Conservation (phyloP, 2,797 vertebrate genomes). For the Acomys russatus region DNA sequence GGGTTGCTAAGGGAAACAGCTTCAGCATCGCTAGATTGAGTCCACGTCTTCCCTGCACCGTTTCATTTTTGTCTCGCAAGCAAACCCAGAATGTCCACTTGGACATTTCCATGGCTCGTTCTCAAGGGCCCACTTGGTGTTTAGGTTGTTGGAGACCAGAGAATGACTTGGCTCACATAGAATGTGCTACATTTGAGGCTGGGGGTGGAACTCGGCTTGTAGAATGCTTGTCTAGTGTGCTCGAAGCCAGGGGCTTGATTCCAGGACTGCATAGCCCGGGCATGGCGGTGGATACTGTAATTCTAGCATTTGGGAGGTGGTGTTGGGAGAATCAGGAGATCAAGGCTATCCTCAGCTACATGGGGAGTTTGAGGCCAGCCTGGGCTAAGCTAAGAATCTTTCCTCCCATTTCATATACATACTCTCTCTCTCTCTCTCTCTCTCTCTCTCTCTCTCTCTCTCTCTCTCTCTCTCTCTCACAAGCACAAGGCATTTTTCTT, state of each 20-base stretch:
- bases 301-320: neutral
- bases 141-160: neutral
- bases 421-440: too few relatives aligned
- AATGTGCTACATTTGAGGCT: neutral
- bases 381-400: neutral
- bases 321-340: neutral
- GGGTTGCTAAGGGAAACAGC: neutral
- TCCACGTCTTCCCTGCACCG: neutral
- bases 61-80: neutral
- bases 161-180: neutral
- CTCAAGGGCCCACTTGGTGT: neutral
- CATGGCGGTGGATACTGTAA: neutral
- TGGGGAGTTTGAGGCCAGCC: neutral
- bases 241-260: neutral
- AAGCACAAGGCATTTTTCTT: neutral
- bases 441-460: neutral
- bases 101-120: neutral
- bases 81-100: neutral
- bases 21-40: neutral
- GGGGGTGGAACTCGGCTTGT: neutral
- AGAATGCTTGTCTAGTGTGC: neutral
- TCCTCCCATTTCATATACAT: too few relatives aligned
- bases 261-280: neutral
- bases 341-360: neutral
- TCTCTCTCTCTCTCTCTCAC: accelerated